phyloP scores from a whole-genome alignment of 2,797 vertebrate genomes.

The Myoxocephalus aenaeus region DNA sequence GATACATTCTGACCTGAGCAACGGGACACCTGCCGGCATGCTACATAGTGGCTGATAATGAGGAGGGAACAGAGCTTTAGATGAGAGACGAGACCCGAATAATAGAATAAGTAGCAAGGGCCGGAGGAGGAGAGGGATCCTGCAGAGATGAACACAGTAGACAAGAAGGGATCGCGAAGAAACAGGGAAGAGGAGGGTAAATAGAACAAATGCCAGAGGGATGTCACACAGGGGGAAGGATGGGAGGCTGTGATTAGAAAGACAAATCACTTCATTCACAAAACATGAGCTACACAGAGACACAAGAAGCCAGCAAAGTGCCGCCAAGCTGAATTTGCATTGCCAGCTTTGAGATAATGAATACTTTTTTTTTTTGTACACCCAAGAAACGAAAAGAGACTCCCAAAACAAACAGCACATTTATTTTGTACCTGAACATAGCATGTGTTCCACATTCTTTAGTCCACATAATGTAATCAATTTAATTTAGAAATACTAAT shows the following conservation, averaged over 20 bases:
- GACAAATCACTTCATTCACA: slow-evolving; percentile 61
- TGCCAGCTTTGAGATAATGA: slow-evolving; percentile 36
- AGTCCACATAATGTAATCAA: slow-evolving; percentile 27
- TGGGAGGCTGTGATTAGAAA: slow-evolving; percentile 47
- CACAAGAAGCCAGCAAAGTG: slow-evolving; percentile 14
- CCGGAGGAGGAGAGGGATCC: slow-evolving; percentile 32
- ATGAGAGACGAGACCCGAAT: slow-evolving; percentile 12
- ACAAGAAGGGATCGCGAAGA: slow-evolving; percentile 19
- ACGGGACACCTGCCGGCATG: slow-evolving; percentile 40
- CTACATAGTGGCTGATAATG: slow-evolving; percentile 39
- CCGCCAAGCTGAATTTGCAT: slow-evolving; percentile 8
- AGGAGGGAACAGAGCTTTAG: slow-evolving; percentile 16
- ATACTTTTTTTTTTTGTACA: slow-evolving; percentile 1
- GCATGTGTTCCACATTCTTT: slow-evolving; percentile 16
- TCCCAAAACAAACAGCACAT: slow-evolving; percentile 19
- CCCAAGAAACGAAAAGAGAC: slow-evolving; percentile 8
- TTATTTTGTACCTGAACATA: slow-evolving; percentile 5
- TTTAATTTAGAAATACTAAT: slow-evolving; percentile 2
- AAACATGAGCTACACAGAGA: slow-evolving; percentile 48
- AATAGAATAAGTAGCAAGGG: slow-evolving; percentile 13
- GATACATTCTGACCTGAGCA: slow-evolving; percentile 33
- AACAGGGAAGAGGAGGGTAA: slow-evolving; percentile 37
- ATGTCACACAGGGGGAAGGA: slow-evolving; percentile 46
- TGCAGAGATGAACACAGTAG: slow-evolving; percentile 38
- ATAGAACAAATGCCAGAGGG: slow-evolving; percentile 51